Evolutionary conservation across 2,113 vertebrate genomes (phyloP).

Genomic region (Hippocampus mohnikei): DNA sequence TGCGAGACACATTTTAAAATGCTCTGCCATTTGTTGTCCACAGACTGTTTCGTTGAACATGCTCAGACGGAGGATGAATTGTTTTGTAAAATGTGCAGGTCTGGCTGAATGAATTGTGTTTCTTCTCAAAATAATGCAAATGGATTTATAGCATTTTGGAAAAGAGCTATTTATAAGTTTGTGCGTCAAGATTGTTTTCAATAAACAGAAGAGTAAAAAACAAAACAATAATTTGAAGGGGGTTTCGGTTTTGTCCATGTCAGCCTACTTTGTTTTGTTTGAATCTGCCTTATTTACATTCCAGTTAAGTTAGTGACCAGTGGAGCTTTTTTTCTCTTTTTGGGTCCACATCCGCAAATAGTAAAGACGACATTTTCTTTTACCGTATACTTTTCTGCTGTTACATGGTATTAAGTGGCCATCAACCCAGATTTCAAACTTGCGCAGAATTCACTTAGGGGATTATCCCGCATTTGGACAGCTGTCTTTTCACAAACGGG

Average conservation of each 20-base stretch:
- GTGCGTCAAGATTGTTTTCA: no score
- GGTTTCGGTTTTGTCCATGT: no score
- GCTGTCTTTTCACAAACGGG: constrained; percentile 50
- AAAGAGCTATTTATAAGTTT: no score
- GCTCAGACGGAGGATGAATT: no score
- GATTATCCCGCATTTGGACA: constrained; percentile 60
- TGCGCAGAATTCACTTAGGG: constrained; percentile 43
- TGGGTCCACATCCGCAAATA: not conserved
- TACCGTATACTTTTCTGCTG: constrained; percentile 24
- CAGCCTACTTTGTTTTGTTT: no score
- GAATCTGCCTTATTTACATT: not conserved
- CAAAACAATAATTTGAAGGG: no score
- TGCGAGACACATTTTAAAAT: not conserved
- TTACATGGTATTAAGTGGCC: constrained; percentile 31
- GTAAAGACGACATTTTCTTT: constrained; percentile 35
- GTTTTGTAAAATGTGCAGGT: no score
- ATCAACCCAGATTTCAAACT: constrained; percentile 46
- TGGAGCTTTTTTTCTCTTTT: not conserved
- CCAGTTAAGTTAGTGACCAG: not conserved
- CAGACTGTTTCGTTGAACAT: no score
- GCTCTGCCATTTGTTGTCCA: not conserved
- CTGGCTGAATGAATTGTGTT: no score
- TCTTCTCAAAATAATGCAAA: no score
- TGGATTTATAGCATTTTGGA: no score
- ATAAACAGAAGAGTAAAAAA: no score